Evolutionary conservation across 2,888 invertebrate genomes (phyloP), one percentile per base, ranked within the genome.

Genomic region (Drosophila macrospina): DNA sequence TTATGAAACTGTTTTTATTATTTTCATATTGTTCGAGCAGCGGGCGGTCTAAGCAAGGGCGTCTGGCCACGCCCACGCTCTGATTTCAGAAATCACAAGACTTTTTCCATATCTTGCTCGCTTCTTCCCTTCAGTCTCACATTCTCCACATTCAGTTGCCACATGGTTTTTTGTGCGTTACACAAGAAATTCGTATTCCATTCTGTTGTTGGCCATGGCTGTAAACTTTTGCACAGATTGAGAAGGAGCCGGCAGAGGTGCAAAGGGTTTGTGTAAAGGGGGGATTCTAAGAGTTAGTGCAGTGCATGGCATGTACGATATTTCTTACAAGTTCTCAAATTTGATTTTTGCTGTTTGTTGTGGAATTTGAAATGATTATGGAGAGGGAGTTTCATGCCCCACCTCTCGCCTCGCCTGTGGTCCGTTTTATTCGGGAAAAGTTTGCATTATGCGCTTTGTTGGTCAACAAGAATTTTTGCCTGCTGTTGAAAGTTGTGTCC

Each of bases 1-100:
- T 86, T 85, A 85, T 85, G 85, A 73, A 86, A 86, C 86, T 85
- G 86, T 84, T 85, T 85, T 85, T 85, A 80, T 86, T 85, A 85
- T 86, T 85, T 86, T 86, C 86, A 77, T 86, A 81, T 79, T 84
- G 81, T 81, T 79, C 68, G 66, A 67, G 68, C 69, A 41, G 32
- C 51, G 65, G 64, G 59, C 24, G 64, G 68, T 64, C 60, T 41
- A 64, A 64, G 63, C 54, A 59, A 52, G 37, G 42, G 37, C 36
- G 52, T 26, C 56, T 51, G 56, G 16, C 45, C 42, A 47, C 34
- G 37, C 48, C 56, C 50, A 48, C 47, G 52, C 61, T 73, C 72
- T 78, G 80, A 80, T 83, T 83, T 75, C 56, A 52, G 61, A 85
- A 82, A 82, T 78, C 86, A 80, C 78, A 83, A 86, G 78, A 75